Percentiles rank a stretch among this genome's conserved stretches.
These are phyloP conservation scores for Tiliacea aurago DNA, from an alignment of 2,888 invertebrate genomes.

Conservation along the genomic window DNA sequence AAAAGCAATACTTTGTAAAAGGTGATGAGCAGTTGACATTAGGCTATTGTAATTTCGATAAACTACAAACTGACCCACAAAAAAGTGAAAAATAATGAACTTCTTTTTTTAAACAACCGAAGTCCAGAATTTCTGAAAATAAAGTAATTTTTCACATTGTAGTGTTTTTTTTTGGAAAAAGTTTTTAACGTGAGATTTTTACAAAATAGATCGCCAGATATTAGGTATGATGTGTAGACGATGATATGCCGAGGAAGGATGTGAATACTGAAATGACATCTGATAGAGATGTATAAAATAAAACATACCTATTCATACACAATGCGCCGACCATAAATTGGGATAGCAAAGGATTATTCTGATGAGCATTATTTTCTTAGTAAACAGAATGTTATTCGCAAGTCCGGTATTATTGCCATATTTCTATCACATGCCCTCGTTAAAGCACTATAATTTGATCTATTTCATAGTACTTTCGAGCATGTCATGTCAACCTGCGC, in stretches of 20 bases:
- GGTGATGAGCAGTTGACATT: too few relatives aligned
- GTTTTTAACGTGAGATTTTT: too few relatives aligned
- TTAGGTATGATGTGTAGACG: slow-evolving; percentile 1
- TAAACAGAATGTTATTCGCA: background rate
- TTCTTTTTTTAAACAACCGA: too few relatives aligned
- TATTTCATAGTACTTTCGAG: slow-evolving; percentile 39
- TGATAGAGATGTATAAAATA: too few relatives aligned
- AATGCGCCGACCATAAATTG: background rate
- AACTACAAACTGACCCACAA: too few relatives aligned
- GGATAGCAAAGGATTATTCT: background rate
- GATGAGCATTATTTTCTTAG: background rate
- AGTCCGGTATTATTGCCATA: slow-evolving; percentile 8
- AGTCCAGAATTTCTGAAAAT: too few relatives aligned
- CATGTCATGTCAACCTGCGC: slow-evolving; percentile 34
- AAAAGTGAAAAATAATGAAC: too few relatives aligned
- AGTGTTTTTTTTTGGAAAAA: too few relatives aligned
- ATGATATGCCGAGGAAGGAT: background rate
- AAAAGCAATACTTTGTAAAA: too few relatives aligned
- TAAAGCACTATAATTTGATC: slow-evolving; percentile 34
- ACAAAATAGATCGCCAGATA: too few relatives aligned
- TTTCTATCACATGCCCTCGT: slow-evolving; percentile 2
- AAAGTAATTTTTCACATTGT: too few relatives aligned
- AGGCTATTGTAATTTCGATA: too few relatives aligned
- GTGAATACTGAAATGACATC: background rate
- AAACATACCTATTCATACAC: background rate